These are phyloP conservation scores for Paraplagusia blochii DNA, from an alignment of 2,113 vertebrate genomes.

Conservation along the genomic window DNA sequence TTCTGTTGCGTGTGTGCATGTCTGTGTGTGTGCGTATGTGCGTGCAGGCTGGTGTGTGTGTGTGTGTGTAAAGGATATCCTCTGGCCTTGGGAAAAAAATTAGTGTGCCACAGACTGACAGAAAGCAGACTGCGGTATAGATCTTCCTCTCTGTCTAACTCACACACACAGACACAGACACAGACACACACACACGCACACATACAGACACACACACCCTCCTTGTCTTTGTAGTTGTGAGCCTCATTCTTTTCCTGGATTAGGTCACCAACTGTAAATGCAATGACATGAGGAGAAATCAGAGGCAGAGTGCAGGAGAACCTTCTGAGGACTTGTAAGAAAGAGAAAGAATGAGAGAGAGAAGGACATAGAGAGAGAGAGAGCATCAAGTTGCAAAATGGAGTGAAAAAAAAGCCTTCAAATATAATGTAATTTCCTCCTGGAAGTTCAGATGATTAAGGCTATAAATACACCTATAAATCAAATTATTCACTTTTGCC, in stretches of 20 bases:
- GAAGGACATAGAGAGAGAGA: background rate
- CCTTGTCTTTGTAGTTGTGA: no score
- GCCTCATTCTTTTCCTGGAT: background rate
- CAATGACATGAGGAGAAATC: background rate
- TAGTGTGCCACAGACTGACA: conserved; percentile 56
- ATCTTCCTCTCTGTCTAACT: conserved; percentile 60
- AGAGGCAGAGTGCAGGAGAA: background rate
- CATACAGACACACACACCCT: conserved; percentile 11
- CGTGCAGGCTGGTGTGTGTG: conserved; percentile 19
- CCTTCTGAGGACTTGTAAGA: background rate
- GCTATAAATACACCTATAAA: no score
- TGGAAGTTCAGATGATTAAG: no score
- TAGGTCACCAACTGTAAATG: background rate
- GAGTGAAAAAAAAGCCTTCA: no score
- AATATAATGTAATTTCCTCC: no score
- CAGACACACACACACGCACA: conserved; percentile 51
- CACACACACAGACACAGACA: conserved; percentile 53
- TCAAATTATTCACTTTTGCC: no score
- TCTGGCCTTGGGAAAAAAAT: conserved; percentile 67
- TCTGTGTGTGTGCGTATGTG: conserved; percentile 19
- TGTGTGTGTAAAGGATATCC: conserved; percentile 61
- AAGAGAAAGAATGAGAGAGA: background rate
- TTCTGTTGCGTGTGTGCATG: conserved; percentile 15
- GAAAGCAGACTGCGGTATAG: conserved; percentile 64
- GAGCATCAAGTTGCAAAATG: background rate